Evolutionary conservation across 2,888 invertebrate genomes (phyloP).

Genomic region (Ichneumoninae sp.): DNA sequence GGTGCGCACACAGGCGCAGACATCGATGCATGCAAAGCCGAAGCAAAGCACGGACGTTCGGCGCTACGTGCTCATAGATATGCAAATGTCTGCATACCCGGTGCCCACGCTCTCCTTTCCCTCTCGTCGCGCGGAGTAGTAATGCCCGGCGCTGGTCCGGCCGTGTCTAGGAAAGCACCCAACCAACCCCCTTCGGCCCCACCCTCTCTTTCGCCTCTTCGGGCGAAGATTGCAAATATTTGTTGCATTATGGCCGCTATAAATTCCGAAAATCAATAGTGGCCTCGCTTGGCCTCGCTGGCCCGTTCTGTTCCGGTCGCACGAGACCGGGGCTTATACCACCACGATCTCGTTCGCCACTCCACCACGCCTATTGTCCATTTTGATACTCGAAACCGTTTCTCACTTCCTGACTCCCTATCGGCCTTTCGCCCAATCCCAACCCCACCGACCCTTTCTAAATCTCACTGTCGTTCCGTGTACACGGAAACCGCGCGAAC

Average conservation of each 20-base stretch:
- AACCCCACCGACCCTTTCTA: slow-evolving; percentile 19
- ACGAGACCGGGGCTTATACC: slow-evolving; percentile 46
- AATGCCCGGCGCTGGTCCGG: slow-evolving; percentile 43
- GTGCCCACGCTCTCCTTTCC: slow-evolving; percentile 29
- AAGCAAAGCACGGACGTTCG: slow-evolving; percentile 42
- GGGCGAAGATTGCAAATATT: slow-evolving; percentile 75
- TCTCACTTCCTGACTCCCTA: slow-evolving; percentile 42
- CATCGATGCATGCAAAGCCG: slow-evolving; percentile 54
- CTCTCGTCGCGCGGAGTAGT: slow-evolving; percentile 21
- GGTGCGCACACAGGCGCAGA: slow-evolving; percentile 14
- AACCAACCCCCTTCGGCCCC: slow-evolving; percentile 1
- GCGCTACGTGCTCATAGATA: slow-evolving; percentile 68
- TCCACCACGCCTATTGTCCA: slow-evolving; percentile 60
- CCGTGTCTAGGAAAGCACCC: slow-evolving; percentile 39
- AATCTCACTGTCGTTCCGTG: slow-evolving; percentile 16
- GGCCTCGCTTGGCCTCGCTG: slow-evolving; percentile 49
- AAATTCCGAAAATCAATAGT: slow-evolving; percentile 76
- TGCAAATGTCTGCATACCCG: slow-evolving; percentile 69
- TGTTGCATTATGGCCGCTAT: slow-evolving; percentile 72
- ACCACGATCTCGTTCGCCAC: slow-evolving; percentile 28
- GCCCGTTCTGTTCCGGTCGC: slow-evolving; percentile 48
- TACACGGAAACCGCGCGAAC: neutral
- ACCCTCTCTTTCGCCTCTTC: slow-evolving; percentile 17
- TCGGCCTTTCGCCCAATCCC: slow-evolving; percentile 11
- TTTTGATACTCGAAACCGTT: slow-evolving; percentile 61